Evolutionary conservation across 2,113 vertebrate genomes (phyloP).

Genomic region (Lampris incognitus): DNA sequence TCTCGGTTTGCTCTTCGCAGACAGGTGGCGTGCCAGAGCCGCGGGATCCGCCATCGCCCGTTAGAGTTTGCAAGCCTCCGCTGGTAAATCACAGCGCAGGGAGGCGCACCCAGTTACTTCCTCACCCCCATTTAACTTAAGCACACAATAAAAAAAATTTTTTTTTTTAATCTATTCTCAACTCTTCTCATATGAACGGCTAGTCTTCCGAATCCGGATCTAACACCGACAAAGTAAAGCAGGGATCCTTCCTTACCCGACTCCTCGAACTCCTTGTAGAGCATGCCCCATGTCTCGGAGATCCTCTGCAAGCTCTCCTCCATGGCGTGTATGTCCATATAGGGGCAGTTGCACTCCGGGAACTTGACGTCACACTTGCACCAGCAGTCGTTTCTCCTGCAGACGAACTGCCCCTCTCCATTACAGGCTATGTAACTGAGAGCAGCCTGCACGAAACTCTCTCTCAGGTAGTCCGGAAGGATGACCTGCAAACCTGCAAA

Average conservation of each 20-base stretch:
- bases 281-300: conserved; percentile 90
- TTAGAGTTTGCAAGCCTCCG: conserved; percentile 35
- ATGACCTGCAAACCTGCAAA: conserved; percentile 92
- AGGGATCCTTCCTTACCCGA: conserved; percentile 83
- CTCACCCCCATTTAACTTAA: conserved; percentile 49
- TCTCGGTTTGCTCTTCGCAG: conserved; percentile 64
- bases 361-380: conserved; percentile 92
- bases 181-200: conserved; percentile 45
- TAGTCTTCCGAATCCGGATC: conserved; percentile 31
- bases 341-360: conserved; percentile 96
- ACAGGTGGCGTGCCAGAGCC: conserved; percentile 22
- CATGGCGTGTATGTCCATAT: conserved; percentile 98
- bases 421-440: conserved; percentile 97
- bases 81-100: conserved; percentile 50
- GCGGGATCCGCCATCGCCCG: conserved; percentile 39
- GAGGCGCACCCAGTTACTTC: conserved; percentile 37
- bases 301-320: conserved; percentile 93
- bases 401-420: conserved; percentile 94
- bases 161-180: conserved; percentile 37
- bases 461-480: conserved; percentile 93
- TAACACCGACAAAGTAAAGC: neutral
- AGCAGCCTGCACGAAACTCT: conserved; percentile 93
- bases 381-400: conserved; percentile 96
- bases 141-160: conserved; percentile 42
- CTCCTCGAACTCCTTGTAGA: conserved; percentile 94